These are phyloP conservation scores for Holotrichia oblita DNA, from an alignment of 1,140 invertebrate species.

Conservation along the genomic window DNA sequence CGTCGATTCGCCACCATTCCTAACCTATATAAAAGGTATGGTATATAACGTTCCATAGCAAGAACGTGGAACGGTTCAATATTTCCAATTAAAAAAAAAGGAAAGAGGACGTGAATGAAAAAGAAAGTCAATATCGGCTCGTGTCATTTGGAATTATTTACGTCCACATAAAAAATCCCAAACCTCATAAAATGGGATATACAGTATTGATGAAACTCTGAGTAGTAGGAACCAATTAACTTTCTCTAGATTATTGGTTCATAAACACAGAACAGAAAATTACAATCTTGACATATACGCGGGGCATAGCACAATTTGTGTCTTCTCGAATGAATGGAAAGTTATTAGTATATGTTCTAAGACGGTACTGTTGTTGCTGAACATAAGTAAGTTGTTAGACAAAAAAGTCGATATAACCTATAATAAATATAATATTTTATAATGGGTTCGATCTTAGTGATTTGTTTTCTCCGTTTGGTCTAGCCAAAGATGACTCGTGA, in stretches of 20 bases:
- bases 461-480: too few relatives aligned
- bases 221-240: neutral
- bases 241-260: neutral
- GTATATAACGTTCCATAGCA: neutral
- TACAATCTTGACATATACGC: neutral
- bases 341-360: too few relatives aligned
- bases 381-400: too few relatives aligned
- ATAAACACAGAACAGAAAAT: neutral
- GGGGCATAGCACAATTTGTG: too few relatives aligned
- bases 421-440: too few relatives aligned
- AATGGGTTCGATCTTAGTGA: too few relatives aligned
- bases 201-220: neutral
- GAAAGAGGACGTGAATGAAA: slow-evolving; percentile 2
- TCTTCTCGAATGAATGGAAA: too few relatives aligned
- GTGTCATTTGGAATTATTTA: neutral
- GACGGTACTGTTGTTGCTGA: too few relatives aligned
- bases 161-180: neutral
- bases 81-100: slow-evolving; percentile 29
- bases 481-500: too few relatives aligned
- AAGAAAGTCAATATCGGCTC: slow-evolving; percentile 12
- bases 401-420: too few relatives aligned
- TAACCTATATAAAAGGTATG: slow-evolving; percentile 3
- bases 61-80: neutral
- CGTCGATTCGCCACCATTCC: slow-evolving; percentile 6
- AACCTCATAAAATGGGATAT: neutral